Conservation (phyloP, 2,888 invertebrate genomes). For the Lasioglossum malachurum region DNA sequence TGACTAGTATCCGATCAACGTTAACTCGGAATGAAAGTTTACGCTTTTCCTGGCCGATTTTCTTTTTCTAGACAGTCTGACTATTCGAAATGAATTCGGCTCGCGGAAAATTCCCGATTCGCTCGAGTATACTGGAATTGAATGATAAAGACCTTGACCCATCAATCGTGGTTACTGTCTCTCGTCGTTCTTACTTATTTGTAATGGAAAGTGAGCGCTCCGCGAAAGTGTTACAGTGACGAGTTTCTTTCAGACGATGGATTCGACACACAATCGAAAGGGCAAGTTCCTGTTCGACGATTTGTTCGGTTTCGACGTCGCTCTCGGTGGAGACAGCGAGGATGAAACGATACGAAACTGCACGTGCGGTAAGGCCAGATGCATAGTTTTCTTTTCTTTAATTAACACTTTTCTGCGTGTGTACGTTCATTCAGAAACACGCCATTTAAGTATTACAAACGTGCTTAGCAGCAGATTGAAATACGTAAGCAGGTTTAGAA, state of each 20-base stretch:
- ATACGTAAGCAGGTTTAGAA: neutral
- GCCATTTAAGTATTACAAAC: neutral
- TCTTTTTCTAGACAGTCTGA: neutral
- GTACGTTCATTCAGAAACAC: too few species aligned
- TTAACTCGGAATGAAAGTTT: neutral
- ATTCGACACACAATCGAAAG: constrained; percentile 85
- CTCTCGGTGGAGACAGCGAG: constrained; percentile 81
- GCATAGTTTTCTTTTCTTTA: neutral
- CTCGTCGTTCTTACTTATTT: constrained; percentile 62
- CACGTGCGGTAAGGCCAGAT: constrained; percentile 89
- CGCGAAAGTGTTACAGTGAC: constrained; percentile 25
- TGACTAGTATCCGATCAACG: neutral
- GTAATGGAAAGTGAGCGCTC: constrained; percentile 72
- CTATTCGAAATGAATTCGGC: neutral
- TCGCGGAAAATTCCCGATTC: constrained; percentile 26
- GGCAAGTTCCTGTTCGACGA: constrained; percentile 91
- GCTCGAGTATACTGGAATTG: constrained; percentile 29
- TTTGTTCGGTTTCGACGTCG: constrained; percentile 88
- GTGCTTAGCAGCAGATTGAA: neutral
- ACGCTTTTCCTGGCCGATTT: neutral
- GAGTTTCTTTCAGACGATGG: constrained; percentile 70
- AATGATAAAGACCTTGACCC: constrained; percentile 76
- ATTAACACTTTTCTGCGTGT: neutral
- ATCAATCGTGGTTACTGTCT: constrained; percentile 79
- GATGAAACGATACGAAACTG: constrained; percentile 88